Base-by-base conservation (phyloP, 2,797 vertebrate species). In the Rhodeus uyekii region DNA sequence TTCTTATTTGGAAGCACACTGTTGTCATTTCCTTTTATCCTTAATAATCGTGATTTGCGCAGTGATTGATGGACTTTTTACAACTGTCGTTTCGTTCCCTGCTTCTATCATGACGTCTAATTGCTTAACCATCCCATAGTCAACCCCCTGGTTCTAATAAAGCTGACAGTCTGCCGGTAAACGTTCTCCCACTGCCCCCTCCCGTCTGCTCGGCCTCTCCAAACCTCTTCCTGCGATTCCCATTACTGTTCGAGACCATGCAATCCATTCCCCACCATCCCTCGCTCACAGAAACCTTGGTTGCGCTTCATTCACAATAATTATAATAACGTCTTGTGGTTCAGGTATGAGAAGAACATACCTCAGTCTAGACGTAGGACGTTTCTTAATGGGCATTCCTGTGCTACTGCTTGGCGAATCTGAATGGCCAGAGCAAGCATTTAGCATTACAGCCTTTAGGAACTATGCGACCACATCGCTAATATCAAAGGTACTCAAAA, bases 301-400 rank as follows among this genome's bases (percentile, higher is more conserved):
- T 89, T 86, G 79, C 85, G 78, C 85, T 87, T 87, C 69, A 78
- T 85, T 91, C 79, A 90, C 87, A 90, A 89, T 86, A 84, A 89
- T 84, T 84, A 83, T 65, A 85, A 83, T 78, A 88, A 89, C 81
- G 73, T 71, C 86, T 90, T 89, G 86, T 86, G 89, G 87, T 86
- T 85, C 83, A 90, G 87, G 88, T 89, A 90, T 81, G 79, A 88
- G 76, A 78, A 63, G 65, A 76, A 86, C 89, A 92, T 92, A 90
- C 77, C 91, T 91, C 86, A 88, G 93, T 93, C 92, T 92, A 94
- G 92, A 93, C 94, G 82, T 85, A 86, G 80, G 86, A 88, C 69
- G 86, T 79, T 85, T 87, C 86, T 89, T 89, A 90, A 89, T 85
- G 86, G 89, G 88, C 87, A 79, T 85, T 78, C 84, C 79, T 87